A percentile compares a stretch with the other conserved stretches of the same genome.
Conservation (phyloP, 2,113 vertebrate species). For the Lanius ludovicianus region DNA sequence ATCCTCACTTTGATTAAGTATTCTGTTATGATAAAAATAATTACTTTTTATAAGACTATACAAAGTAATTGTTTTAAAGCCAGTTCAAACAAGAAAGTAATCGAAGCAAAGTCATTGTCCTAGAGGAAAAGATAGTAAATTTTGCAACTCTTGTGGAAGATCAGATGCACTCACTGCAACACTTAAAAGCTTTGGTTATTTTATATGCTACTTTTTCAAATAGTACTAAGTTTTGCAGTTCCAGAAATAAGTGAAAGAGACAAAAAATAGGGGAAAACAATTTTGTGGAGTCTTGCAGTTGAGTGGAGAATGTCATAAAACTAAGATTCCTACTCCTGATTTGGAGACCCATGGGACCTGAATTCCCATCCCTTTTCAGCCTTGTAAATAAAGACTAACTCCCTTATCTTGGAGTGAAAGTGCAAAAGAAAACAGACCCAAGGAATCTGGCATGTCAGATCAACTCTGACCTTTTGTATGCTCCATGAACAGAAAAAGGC, state of each 20-base stretch:
- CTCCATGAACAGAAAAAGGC: background rate
- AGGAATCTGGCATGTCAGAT: background rate
- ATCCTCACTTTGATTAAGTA: background rate
- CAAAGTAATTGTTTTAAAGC: background rate
- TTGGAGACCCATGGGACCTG: background rate
- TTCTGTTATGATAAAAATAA: background rate
- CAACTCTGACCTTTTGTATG: background rate
- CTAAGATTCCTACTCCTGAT: background rate
- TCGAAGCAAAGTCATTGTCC: background rate
- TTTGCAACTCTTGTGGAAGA: background rate
- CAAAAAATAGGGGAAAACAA: background rate
- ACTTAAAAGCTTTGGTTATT: background rate
- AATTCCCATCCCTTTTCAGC: background rate
- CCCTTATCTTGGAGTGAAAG: slow-evolving; percentile 12
- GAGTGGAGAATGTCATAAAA: background rate
- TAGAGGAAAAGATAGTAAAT: background rate
- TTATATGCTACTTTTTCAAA: background rate
- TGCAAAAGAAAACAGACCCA: background rate
- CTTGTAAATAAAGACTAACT: background rate
- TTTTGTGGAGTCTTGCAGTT: background rate
- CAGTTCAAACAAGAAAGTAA: background rate
- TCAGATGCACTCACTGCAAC: background rate
- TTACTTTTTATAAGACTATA: background rate
- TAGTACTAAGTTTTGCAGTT: background rate
- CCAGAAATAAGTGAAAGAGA: background rate